These are phyloP conservation scores for Harpalus rubripes DNA, from an alignment of 2,888 invertebrate species.

Conservation along the genomic window DNA sequence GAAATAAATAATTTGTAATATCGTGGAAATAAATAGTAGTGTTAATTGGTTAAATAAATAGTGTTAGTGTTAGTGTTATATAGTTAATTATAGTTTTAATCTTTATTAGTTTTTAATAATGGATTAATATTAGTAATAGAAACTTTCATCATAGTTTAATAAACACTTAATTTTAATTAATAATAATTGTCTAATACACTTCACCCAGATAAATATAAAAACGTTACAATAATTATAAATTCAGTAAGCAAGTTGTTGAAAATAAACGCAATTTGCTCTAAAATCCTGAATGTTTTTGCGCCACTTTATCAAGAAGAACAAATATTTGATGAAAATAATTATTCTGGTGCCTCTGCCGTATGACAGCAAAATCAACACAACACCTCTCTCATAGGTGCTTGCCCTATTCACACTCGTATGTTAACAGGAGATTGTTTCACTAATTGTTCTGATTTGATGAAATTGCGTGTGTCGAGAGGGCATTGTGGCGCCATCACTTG, in stretches of 20 bases:
- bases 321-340: constrained; percentile 20
- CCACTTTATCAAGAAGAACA: constrained; percentile 2
- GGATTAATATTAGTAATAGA: too few relatives aligned
- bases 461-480: constrained; percentile 71
- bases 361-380: constrained; percentile 19
- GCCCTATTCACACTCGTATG: constrained; percentile 64
- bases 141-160: too few relatives aligned
- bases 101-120: too few relatives aligned
- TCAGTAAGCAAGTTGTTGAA: not conserved
- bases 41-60: too few relatives aligned
- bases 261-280: not conserved
- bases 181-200: too few relatives aligned
- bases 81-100: too few relatives aligned
- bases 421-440: constrained; percentile 71
- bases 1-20: too few relatives aligned
- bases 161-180: too few relatives aligned
- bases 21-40: too few relatives aligned
- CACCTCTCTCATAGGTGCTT: not conserved
- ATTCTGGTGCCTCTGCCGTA: not conserved
- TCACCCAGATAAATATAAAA: too few relatives aligned
- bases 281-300: not conserved
- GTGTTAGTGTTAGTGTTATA: too few relatives aligned
- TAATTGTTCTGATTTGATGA: constrained; percentile 71
- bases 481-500: constrained; percentile 70
- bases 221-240: too few relatives aligned